Conservation (phyloP, 2,113 vertebrate genomes). For the Oophaga pumilio region DNA sequence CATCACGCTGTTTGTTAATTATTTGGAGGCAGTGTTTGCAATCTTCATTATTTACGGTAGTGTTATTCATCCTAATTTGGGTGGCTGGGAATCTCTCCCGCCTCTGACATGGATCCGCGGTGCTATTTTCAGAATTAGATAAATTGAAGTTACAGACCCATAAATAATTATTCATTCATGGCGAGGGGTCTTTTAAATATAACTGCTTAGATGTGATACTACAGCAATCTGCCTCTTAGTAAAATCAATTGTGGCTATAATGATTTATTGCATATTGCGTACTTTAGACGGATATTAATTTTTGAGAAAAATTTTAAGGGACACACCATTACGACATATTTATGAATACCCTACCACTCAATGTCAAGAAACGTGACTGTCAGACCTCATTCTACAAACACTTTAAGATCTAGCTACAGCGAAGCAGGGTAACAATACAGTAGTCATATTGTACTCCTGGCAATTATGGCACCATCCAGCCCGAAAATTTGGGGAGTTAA, state of each 20-base stretch:
- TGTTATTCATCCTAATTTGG: slow-evolving; percentile 20
- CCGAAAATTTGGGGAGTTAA: no score
- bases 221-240: not conserved
- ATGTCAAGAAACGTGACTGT: no score
- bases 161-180: slow-evolving; percentile 28
- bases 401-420: no score
- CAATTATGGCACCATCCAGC: no score
- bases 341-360: no score
- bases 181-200: slow-evolving; percentile 1
- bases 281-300: not conserved
- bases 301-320: not conserved
- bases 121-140: not conserved
- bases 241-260: not conserved
- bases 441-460: no score
- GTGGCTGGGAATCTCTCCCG: not conserved
- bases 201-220: not conserved
- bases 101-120: not conserved
- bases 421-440: no score
- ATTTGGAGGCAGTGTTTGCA: not conserved
- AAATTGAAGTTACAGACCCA: slow-evolving; percentile 27
- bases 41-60: not conserved
- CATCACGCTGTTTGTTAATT: slow-evolving; percentile 26
- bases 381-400: no score
- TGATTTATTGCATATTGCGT: not conserved
- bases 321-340: not conserved